Percentiles rank a stretch among this genome's conserved stretches.
These are phyloP conservation scores for Callaeas wilsoni DNA, from an alignment of 2,113 vertebrate species.

Conservation along the genomic window DNA sequence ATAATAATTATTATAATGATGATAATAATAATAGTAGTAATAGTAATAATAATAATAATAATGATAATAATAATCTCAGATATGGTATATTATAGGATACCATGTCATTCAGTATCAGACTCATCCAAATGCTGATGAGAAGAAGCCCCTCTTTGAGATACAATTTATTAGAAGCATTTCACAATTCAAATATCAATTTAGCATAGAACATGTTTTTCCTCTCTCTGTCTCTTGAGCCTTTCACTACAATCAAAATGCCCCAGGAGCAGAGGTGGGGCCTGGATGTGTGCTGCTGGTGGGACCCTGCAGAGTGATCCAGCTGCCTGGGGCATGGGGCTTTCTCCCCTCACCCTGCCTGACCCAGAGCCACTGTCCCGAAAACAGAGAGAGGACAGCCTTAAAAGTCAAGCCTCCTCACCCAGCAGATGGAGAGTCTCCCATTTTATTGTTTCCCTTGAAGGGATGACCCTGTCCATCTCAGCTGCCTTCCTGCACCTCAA, in stretches of 20 bases:
- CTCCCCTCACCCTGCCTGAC: neutral
- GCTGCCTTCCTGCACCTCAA: neutral
- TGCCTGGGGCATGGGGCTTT: neutral
- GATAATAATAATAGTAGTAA: neutral
- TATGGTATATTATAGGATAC: neutral
- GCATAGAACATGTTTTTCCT: neutral
- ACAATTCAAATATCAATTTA: neutral
- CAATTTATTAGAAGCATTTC: neutral
- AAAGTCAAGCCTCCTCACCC: neutral
- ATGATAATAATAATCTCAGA: neutral
- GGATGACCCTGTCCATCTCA: neutral
- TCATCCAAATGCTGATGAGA: neutral
- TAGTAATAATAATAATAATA: neutral
- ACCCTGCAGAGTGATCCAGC: accelerated
- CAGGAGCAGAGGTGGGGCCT: neutral
- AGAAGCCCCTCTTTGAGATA: neutral
- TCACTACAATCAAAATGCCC: neutral
- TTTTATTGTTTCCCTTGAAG: neutral
- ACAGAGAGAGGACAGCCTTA: neutral
- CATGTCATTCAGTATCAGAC: neutral
- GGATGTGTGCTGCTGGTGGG: neutral
- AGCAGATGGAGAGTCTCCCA: neutral
- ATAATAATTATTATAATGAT: neutral
- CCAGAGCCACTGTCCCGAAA: neutral
- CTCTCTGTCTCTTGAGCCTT: neutral